These are phyloP conservation scores for Bovichtus variegatus DNA, from an alignment of 2,797 vertebrate genomes.

Conservation along the genomic window DNA sequence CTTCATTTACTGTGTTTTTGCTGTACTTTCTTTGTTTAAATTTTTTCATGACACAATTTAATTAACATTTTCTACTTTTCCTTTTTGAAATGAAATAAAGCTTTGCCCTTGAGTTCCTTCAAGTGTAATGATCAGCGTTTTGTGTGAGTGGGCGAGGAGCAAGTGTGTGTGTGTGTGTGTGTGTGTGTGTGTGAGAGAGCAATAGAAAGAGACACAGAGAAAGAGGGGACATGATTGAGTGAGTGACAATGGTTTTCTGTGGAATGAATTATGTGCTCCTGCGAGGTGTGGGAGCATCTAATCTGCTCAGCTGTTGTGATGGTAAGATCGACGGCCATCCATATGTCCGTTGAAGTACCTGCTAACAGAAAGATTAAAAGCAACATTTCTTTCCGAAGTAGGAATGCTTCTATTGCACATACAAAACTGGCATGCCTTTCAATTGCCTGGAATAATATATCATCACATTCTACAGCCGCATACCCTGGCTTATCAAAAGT, in stretches of 20 bases:
- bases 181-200: slow-evolving; percentile 22
- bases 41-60: slow-evolving; percentile 60
- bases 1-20: slow-evolving; percentile 54
- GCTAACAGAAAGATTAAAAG: slow-evolving; percentile 62
- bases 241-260: slow-evolving; percentile 70
- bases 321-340: slow-evolving; percentile 59
- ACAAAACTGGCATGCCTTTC: slow-evolving; percentile 35
- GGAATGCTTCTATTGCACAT: slow-evolving; percentile 4
- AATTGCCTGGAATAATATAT: slow-evolving; percentile 2
- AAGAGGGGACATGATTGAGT: slow-evolving; percentile 55
- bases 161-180: slow-evolving; percentile 22
- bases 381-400: slow-evolving; percentile 15
- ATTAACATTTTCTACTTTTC: slow-evolving; percentile 69
- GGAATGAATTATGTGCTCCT: slow-evolving; percentile 68
- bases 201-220: slow-evolving; percentile 31
- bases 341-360: slow-evolving; percentile 61
- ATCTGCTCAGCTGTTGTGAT: slow-evolving; percentile 69
- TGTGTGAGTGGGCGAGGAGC: slow-evolving; percentile 42
- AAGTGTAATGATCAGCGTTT: slow-evolving; percentile 73
- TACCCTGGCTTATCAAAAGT: not conserved
- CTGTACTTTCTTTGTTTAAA: slow-evolving; percentile 26
- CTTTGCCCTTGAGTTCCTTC: slow-evolving; percentile 76
- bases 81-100: slow-evolving; percentile 66
- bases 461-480: slow-evolving; percentile 4
- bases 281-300: slow-evolving; percentile 64